Percentiles rank a stretch among this genome's conserved stretches.
These are phyloP conservation scores for Plecturocebus donacophilus DNA, from an alignment of 2,113 vertebrate species.

Conservation along the genomic window DNA sequence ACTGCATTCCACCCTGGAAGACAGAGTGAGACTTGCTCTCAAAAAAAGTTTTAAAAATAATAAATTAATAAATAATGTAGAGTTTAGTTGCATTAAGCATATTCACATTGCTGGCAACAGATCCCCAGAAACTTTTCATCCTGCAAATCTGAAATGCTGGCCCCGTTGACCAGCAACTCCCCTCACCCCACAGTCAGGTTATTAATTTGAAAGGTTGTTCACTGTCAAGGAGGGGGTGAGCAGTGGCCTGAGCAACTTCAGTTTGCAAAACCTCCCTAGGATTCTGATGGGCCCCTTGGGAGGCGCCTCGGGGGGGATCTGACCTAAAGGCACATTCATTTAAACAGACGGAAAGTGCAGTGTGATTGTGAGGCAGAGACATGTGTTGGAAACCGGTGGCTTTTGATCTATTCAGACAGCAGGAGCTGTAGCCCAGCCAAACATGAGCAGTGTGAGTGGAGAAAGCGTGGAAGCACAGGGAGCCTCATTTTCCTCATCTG, in stretches of 20 bases:
- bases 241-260: accelerated
- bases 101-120: accelerated
- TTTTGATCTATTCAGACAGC: accelerated
- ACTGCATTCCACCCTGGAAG: no score
- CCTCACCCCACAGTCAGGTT: accelerated
- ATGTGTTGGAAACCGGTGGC: not conserved
- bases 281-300: not conserved
- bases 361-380: not conserved
- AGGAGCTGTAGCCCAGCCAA: not conserved
- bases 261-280: accelerated
- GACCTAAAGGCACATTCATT: accelerated
- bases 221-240: accelerated
- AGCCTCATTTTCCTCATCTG: not conserved
- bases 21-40: no score
- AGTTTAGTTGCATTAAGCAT: accelerated
- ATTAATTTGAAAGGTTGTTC: accelerated
- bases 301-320: accelerated
- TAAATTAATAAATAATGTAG: no score
- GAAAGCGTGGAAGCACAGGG: accelerated
- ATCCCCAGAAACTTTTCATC: not conserved
- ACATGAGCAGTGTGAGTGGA: accelerated
- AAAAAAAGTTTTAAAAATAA: no score
- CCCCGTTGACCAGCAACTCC: accelerated
- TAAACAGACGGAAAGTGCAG: accelerated
- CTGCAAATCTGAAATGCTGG: not conserved